These are phyloP conservation scores for Drosophila pseudoobscura DNA, from an alignment of 1,140 invertebrate species.

Conservation along the genomic window DNA sequence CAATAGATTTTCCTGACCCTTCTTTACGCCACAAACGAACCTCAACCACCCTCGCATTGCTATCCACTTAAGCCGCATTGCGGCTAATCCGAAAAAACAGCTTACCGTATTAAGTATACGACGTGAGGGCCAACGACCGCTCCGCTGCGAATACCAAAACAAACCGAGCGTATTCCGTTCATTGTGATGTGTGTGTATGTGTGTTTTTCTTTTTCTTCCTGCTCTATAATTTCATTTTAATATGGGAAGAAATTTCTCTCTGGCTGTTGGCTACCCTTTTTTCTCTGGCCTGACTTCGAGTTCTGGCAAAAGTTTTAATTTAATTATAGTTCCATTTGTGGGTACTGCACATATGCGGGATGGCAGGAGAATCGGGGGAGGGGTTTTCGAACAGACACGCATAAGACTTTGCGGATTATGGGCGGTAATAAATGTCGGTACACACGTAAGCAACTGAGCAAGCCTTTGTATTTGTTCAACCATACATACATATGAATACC, in stretches of 20 bases:
- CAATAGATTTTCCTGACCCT: background rate
- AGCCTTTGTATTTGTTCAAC: conserved; percentile 63
- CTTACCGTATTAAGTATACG: conserved; percentile 72
- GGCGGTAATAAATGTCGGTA: conserved; percentile 70
- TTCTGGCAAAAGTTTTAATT: conserved; percentile 76
- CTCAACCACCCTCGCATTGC: conserved; percentile 7
- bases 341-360: conserved; percentile 42
- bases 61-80: conserved; percentile 41
- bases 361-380: background rate
- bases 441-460: conserved; percentile 60
- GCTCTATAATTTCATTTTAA: conserved; percentile 56
- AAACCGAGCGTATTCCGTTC: conserved; percentile 2
- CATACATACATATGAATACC: background rate
- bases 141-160: conserved; percentile 15
- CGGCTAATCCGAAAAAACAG: conserved; percentile 62
- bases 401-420: conserved; percentile 73
- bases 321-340: conserved; percentile 79
- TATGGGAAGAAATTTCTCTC: conserved; percentile 40
- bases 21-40: background rate
- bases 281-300: conserved; percentile 29
- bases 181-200: conserved; percentile 17
- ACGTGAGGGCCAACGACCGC: conserved; percentile 50
- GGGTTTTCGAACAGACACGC: conserved; percentile 29
- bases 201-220: conserved; percentile 25
- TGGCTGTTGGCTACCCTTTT: conserved; percentile 21